Conservation (phyloP, 2,888 invertebrate species). For the Eupeodes luniger region DNA sequence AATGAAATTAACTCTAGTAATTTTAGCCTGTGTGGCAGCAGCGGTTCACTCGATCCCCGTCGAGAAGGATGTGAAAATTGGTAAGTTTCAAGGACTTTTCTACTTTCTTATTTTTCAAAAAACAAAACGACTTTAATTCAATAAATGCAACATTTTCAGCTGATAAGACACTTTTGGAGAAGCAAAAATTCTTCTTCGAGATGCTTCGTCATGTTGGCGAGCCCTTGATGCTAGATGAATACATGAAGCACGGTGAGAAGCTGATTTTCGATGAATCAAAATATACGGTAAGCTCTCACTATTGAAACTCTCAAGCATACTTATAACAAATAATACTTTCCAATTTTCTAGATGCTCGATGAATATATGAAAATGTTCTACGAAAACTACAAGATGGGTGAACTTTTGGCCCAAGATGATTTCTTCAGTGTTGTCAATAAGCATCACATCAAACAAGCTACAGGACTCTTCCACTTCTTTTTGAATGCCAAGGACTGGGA, state of each 20-base stretch:
- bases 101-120: background rate
- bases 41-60: conserved; percentile 78
- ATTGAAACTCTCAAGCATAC: too few relatives aligned
- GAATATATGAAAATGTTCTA: conserved; percentile 82
- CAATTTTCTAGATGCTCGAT: conserved; percentile 21
- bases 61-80: conserved; percentile 58
- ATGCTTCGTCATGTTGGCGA: conserved; percentile 79
- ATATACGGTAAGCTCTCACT: conserved; percentile 21
- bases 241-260: conserved; percentile 77
- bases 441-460: conserved; percentile 84
- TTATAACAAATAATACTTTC: background rate
- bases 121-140: background rate
- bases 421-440: conserved; percentile 62
- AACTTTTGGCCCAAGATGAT: conserved; percentile 62
- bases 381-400: conserved; percentile 85
- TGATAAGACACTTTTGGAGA: conserved; percentile 78
- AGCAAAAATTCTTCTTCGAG: conserved; percentile 81
- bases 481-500: conserved; percentile 88
- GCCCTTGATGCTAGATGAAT: conserved; percentile 76
- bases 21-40: conserved; percentile 80
- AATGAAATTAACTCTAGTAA: conserved; percentile 80
- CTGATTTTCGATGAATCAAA: conserved; percentile 27
- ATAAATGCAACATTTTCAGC: conserved; percentile 59
- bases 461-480: conserved; percentile 87
- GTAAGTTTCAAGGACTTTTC: conserved; percentile 10